Evolutionary conservation across 2,113 vertebrate genomes (phyloP).

Genomic region (Garra rufa): DNA sequence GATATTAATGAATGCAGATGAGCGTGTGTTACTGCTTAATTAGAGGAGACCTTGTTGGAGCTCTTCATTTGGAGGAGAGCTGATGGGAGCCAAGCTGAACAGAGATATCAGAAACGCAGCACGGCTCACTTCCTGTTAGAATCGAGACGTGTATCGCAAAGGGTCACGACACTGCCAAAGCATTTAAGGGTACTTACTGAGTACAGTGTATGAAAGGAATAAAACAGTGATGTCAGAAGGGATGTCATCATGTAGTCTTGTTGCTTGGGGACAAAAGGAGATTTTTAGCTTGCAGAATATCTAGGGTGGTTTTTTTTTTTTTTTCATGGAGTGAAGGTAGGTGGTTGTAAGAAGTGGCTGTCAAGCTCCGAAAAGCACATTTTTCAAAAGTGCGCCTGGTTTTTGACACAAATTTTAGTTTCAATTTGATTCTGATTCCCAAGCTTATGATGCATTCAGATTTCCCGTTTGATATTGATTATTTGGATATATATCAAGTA

Average conservation of each 20-base stretch:
- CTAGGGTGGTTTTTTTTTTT: too few species aligned
- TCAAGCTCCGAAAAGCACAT: neutral
- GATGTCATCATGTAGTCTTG: neutral
- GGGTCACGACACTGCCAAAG: neutral
- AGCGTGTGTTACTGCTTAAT: constrained; percentile 50
- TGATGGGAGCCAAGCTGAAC: neutral
- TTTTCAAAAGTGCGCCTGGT: too few species aligned
- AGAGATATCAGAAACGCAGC: neutral
- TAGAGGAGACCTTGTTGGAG: constrained; percentile 11
- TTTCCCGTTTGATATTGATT: too few species aligned
- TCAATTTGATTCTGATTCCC: too few species aligned
- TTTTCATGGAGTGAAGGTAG: neutral
- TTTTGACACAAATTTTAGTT: too few species aligned
- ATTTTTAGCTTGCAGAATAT: neutral
- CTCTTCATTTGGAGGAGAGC: neutral
- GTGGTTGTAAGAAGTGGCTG: neutral
- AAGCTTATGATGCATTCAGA: too few species aligned
- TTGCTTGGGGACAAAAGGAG: neutral
- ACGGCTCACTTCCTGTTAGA: neutral
- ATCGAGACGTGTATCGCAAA: neutral
- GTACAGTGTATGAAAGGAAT: neutral
- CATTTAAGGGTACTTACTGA: neutral
- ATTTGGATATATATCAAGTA: too few species aligned
- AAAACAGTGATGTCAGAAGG: neutral
- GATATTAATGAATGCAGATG: constrained; percentile 55